A percentile compares a stretch with the other conserved stretches of the same genome.
These are phyloP conservation scores for Paraescarpia echinospica DNA, from an alignment of 1,140 invertebrate genomes.

Conservation along the genomic window DNA sequence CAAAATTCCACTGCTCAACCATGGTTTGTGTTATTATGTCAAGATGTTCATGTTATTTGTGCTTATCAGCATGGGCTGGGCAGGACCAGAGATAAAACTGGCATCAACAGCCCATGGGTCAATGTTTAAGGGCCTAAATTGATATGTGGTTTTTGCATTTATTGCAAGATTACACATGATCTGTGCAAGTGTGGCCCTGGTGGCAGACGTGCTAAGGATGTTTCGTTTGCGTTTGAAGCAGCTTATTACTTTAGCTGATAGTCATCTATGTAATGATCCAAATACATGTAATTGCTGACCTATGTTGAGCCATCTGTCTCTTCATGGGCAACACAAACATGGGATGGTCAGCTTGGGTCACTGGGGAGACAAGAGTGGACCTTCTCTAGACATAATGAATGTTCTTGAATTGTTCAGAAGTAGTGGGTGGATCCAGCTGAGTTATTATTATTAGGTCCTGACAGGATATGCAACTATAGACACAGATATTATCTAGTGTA, in stretches of 20 bases:
- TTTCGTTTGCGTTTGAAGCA: background rate
- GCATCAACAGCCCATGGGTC: background rate
- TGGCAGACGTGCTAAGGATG: background rate
- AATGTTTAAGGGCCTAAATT: background rate
- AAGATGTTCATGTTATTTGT: background rate
- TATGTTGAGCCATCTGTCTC: background rate
- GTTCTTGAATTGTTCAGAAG: background rate
- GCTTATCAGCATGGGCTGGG: background rate
- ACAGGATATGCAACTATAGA: background rate
- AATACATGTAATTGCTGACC: background rate
- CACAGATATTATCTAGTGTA: background rate
- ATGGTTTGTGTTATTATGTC: background rate
- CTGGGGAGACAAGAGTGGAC: background rate
- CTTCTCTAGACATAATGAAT: background rate
- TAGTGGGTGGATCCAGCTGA: background rate
- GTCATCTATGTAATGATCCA: background rate
- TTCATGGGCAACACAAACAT: background rate
- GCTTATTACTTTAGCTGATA: background rate
- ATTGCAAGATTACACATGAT: background rate
- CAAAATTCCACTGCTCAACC: background rate
- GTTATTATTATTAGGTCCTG: background rate
- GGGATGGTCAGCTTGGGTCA: background rate
- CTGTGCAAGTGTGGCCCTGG: background rate
- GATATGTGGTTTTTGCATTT: background rate
- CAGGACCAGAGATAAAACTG: background rate